phyloP scores from a whole-genome alignment of 2,888 invertebrate genomes.

The Pristionchus japonicus region DNA sequence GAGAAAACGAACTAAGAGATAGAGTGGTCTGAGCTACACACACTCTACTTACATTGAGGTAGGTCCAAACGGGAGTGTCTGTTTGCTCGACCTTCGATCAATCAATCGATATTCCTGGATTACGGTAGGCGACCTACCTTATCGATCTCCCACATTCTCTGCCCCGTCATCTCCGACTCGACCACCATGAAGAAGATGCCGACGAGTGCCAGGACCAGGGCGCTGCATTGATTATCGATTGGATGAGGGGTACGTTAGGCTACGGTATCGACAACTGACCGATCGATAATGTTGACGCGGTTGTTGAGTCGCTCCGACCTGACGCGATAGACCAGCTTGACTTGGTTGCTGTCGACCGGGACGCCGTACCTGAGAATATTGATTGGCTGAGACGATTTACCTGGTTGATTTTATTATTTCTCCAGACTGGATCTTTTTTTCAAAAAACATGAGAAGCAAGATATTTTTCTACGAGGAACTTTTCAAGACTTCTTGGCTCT shows the following conservation, averaged over 20 bases:
- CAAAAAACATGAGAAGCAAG: no score
- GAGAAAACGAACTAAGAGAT: background rate
- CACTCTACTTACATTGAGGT: background rate
- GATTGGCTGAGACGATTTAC: no score
- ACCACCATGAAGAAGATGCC: constrained; percentile 71
- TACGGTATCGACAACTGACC: constrained; percentile 6
- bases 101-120: background rate
- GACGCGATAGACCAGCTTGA: constrained; percentile 73
- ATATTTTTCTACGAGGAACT: no score
- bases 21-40: background rate
- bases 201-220: constrained; percentile 61
- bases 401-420: no score
- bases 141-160: constrained; percentile 61
- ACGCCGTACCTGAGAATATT: constrained; percentile 68
- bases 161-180: constrained; percentile 72
- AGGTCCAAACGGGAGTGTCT: background rate
- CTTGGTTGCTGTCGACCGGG: constrained; percentile 70
- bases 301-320: constrained; percentile 67
- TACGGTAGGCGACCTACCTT: constrained; percentile 52
- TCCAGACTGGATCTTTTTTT: no score
- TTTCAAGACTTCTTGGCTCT: no score
- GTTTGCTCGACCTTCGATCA: background rate
- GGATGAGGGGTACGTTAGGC: background rate
- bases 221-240: constrained; percentile 43
- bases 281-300: constrained; percentile 63